phyloP scores from a whole-genome alignment of 2,797 vertebrate genomes.

The Otolemur crassicaudatus region DNA sequence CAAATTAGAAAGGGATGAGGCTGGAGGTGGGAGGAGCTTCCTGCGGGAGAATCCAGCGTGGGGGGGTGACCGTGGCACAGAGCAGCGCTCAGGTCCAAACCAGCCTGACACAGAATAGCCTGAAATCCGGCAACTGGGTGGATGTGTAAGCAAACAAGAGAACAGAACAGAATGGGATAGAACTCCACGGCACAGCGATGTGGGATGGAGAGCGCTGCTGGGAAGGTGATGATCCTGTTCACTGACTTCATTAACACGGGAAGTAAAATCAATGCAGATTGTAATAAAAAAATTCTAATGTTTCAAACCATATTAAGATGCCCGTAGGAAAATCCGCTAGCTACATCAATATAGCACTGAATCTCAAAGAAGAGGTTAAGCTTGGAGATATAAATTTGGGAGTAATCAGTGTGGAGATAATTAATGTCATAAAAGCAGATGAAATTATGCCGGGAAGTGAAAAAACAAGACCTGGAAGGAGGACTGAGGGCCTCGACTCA shows the following conservation, averaged over 20 bases:
- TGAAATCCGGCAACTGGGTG: not conserved
- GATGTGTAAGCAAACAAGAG: not conserved
- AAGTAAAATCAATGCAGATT: not conserved
- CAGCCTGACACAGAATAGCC: not conserved
- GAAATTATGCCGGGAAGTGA: not conserved
- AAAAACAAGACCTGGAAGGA: not conserved
- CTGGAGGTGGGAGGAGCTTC: not conserved
- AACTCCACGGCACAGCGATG: not conserved
- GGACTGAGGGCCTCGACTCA: not conserved
- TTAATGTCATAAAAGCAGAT: not conserved
- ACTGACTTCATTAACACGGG: not conserved
- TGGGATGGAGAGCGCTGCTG: not conserved
- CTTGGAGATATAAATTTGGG: not conserved
- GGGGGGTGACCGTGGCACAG: too few relatives aligned
- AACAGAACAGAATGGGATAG: fast-evolving
- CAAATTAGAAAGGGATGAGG: not conserved
- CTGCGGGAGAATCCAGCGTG: not conserved
- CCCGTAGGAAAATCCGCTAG: not conserved
- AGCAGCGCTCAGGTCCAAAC: not conserved
- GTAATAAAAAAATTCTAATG: not conserved
- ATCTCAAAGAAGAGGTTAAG: not conserved
- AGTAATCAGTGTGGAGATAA: not conserved
- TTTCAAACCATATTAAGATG: not conserved
- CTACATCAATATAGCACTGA: not conserved
- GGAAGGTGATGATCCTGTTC: not conserved